Conservation (phyloP, 2,113 vertebrate species). For the Callopanchax toddi region DNA sequence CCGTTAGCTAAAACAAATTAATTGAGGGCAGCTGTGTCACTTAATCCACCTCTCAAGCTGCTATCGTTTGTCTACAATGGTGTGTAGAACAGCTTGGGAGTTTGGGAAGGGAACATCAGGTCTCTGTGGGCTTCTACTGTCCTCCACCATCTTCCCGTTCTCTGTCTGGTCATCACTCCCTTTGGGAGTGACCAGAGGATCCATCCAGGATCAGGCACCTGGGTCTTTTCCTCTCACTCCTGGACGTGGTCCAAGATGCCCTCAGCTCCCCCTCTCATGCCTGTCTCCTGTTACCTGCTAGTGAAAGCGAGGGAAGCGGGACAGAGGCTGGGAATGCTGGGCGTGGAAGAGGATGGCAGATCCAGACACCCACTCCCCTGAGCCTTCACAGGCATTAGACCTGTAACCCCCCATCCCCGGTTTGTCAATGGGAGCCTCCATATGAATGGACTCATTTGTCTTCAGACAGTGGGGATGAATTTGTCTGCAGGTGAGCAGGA, state of each 20-base stretch:
- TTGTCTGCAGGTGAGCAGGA: conserved; percentile 77
- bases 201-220: conserved; percentile 67
- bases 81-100: conserved; percentile 59
- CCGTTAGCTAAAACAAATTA: conserved; percentile 37
- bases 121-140: conserved; percentile 67
- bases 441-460: conserved; percentile 79
- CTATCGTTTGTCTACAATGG: conserved; percentile 47
- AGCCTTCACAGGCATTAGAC: conserved; percentile 75
- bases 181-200: conserved; percentile 70
- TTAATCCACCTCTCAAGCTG: conserved; percentile 52
- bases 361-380: conserved; percentile 79
- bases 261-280: conserved; percentile 62
- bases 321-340: conserved; percentile 56
- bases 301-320: conserved; percentile 68
- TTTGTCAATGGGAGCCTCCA: conserved; percentile 74
- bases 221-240: conserved; percentile 57
- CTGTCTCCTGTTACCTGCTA: conserved; percentile 78
- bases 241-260: conserved; percentile 66
- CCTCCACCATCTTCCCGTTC: conserved; percentile 48
- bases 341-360: conserved; percentile 75
- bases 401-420: conserved; percentile 54
- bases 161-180: conserved; percentile 69
- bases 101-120: conserved; percentile 42
- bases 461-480: conserved; percentile 78
- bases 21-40: conserved; percentile 62